phyloP scores from a whole-genome alignment of 2,888 invertebrate species.

The Parelbella ahira region DNA sequence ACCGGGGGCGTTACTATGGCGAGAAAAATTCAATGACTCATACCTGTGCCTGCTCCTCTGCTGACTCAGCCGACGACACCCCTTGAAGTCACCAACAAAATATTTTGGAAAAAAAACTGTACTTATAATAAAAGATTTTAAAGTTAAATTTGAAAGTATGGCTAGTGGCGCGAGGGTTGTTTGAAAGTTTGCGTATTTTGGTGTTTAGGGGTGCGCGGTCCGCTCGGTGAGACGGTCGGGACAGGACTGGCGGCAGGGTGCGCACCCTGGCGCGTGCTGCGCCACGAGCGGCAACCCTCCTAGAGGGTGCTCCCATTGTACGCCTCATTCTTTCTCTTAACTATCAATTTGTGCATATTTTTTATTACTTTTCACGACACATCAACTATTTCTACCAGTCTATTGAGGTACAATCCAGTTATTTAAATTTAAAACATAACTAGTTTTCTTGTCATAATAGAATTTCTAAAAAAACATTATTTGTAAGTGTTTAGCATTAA shows the following conservation, averaged over 20 bases:
- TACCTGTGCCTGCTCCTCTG: slow-evolving; percentile 65
- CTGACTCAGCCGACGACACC: slow-evolving; percentile 71
- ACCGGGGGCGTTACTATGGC: slow-evolving; percentile 74
- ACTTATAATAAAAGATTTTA: too few relatives aligned
- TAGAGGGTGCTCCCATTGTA: slow-evolving; percentile 44
- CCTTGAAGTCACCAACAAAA: slow-evolving; percentile 43
- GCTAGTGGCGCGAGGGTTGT: slow-evolving; percentile 30
- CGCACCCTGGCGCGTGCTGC: slow-evolving; percentile 63
- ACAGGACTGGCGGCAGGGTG: slow-evolving; percentile 69
- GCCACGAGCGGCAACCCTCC: slow-evolving; percentile 48
- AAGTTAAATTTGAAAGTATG: slow-evolving; percentile 11
- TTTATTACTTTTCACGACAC: too few relatives aligned
- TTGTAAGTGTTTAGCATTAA: too few relatives aligned
- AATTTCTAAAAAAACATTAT: too few relatives aligned
- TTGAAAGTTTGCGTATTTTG: slow-evolving; percentile 34
- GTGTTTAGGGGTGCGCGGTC: slow-evolving; percentile 66
- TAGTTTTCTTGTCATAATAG: too few relatives aligned
- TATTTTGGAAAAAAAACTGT: slow-evolving; percentile 20
- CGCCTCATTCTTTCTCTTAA: too few relatives aligned
- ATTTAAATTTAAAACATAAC: too few relatives aligned
- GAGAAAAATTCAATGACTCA: slow-evolving; percentile 64
- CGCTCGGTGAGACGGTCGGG: slow-evolving; percentile 64
- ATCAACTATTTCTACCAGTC: too few relatives aligned
- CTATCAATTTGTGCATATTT: too few relatives aligned
- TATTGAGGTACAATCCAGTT: too few relatives aligned